phyloP scores from a whole-genome alignment of 2,888 invertebrate species.

The Drosophila phalerata region DNA sequence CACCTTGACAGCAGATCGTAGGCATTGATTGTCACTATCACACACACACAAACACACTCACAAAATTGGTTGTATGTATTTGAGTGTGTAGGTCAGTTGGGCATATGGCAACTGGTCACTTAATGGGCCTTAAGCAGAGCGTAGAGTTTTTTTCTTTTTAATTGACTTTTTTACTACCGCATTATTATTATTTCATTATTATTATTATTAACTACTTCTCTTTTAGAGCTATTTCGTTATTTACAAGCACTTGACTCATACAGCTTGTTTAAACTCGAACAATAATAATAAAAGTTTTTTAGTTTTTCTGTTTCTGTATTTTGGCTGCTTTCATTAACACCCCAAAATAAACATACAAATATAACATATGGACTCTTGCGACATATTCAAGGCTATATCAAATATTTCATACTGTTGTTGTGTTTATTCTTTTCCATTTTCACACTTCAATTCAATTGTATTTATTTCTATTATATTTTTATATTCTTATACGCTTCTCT shows the following conservation, averaged over 20 bases:
- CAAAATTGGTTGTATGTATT: not conserved
- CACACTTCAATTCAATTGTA: constrained; percentile 51
- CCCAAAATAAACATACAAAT: constrained; percentile 40
- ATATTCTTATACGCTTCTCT: constrained; percentile 6
- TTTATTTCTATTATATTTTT: constrained; percentile 19
- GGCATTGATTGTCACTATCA: constrained; percentile 54
- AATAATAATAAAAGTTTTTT: constrained; percentile 22
- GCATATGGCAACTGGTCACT: constrained; percentile 13
- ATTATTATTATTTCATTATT: constrained; percentile 12
- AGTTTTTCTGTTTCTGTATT: constrained; percentile 15
- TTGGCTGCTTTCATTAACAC: constrained; percentile 64
- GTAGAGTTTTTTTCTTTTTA: constrained; percentile 29
- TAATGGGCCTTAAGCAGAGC: constrained; percentile 26
- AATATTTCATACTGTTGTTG: constrained; percentile 43
- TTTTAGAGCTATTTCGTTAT: constrained; percentile 20
- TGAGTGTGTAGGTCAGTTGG: constrained; percentile 58
- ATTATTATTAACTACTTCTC: constrained; percentile 21
- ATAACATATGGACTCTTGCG: constrained; percentile 71
- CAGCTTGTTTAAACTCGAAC: constrained; percentile 34
- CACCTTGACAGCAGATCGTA: constrained; percentile 65
- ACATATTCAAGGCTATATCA: constrained; percentile 76
- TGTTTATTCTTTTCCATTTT: constrained; percentile 42
- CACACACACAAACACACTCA: constrained; percentile 20
- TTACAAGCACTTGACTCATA: constrained; percentile 45
- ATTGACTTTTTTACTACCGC: constrained; percentile 40